A percentile compares a stretch with the other conserved stretches of the same genome.
These are phyloP conservation scores for Lepisosteus osseus DNA, from an alignment of 2,113 vertebrate species.

Conservation along the genomic window DNA sequence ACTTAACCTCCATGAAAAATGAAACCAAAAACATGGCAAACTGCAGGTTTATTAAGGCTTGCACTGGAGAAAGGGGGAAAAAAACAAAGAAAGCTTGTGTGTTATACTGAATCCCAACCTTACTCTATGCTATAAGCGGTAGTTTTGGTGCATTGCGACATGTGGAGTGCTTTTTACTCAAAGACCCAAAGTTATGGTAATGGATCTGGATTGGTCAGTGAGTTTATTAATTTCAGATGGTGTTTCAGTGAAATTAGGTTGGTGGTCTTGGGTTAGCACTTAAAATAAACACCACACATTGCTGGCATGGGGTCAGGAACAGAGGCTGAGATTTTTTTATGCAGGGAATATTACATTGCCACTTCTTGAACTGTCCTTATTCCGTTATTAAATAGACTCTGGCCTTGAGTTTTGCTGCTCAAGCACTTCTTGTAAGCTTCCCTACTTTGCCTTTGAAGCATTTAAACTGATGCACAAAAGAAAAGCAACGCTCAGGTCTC, in stretches of 20 bases:
- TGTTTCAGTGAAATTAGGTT: constrained; percentile 34
- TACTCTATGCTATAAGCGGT: constrained; percentile 43
- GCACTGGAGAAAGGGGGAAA: constrained; percentile 44
- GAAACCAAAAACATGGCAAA: too few relatives aligned
- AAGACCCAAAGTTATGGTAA: too few relatives aligned
- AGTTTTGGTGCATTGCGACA: constrained; percentile 35
- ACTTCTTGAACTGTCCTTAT: constrained; percentile 50
- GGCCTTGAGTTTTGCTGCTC: constrained; percentile 57
- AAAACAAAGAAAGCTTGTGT: constrained; percentile 22
- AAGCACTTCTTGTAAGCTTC: constrained; percentile 46
- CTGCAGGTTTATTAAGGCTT: too few relatives aligned
- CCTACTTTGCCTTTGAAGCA: constrained; percentile 40
- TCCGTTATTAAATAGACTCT: constrained; percentile 57
- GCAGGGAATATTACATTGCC: constrained; percentile 42
- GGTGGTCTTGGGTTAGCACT: constrained; percentile 21
- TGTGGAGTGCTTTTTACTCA: too few relatives aligned
- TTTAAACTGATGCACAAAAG: not conserved
- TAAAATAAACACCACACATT: constrained; percentile 36
- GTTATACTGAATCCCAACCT: constrained; percentile 50
- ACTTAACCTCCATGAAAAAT: too few relatives aligned
- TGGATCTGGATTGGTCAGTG: constrained; percentile 11
- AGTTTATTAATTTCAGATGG: not conserved
- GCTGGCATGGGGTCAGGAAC: constrained; percentile 32
- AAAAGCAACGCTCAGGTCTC: too few relatives aligned
- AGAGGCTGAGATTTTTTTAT: constrained; percentile 28